phyloP scores from a whole-genome alignment of 2,797 vertebrate species.

The Pogonophryne albipinna region DNA sequence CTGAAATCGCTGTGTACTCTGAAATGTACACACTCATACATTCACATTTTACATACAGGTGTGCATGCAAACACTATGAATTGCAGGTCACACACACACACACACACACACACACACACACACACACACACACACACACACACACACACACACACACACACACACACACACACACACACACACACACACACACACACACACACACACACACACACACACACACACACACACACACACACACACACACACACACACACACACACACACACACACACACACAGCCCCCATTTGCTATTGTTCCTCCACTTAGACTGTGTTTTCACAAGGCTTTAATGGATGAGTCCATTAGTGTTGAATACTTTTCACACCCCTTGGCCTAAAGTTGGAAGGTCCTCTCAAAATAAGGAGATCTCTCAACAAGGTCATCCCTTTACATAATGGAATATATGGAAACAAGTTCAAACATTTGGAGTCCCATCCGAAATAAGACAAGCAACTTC shows the following conservation, averaged over 20 bases:
- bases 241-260: not conserved
- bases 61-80: conserved; percentile 16
- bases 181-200: conserved; percentile 22
- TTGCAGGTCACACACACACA: conserved; percentile 7
- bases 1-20: no score
- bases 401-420: conserved; percentile 30
- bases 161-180: conserved; percentile 1
- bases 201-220: not conserved
- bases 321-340: conserved; percentile 59
- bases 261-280: not conserved
- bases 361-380: conserved; percentile 50
- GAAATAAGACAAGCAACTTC: no score
- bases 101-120: conserved; percentile 16
- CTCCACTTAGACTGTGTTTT: conserved; percentile 60
- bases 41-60: conserved; percentile 12
- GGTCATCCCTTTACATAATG: conserved; percentile 37
- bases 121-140: conserved; percentile 1
- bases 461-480: not conserved
- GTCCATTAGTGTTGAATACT: conserved; percentile 58
- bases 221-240: not conserved
- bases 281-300: conserved; percentile 37
- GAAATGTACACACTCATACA: conserved; percentile 1
- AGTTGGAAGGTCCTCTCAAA: conserved; percentile 12
- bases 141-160: not conserved
- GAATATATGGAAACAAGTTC: conserved; percentile 24